Evolutionary conservation across 2,113 vertebrate species (phyloP).

Genomic region (Cyphomyrus discorhynchus): DNA sequence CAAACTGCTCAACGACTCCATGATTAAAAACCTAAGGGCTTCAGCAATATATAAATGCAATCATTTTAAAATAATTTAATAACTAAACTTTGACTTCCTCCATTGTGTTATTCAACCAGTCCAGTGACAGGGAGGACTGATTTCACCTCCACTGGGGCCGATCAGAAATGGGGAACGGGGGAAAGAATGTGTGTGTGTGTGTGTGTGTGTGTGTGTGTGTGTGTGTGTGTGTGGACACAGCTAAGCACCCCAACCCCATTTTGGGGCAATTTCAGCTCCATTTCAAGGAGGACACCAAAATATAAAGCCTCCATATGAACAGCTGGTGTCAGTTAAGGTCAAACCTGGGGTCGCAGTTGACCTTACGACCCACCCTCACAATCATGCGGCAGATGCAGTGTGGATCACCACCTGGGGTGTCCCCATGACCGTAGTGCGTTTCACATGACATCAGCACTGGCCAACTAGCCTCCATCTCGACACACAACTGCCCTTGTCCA

Average conservation of each 20-base stretch:
- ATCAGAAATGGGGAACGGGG: background rate
- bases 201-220: background rate
- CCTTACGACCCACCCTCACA: background rate
- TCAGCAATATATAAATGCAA: background rate
- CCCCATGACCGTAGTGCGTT: background rate
- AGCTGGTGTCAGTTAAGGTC: background rate
- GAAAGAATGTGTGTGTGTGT: background rate
- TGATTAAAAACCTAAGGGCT: background rate
- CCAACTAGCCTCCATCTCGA: background rate
- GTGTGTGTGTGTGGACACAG: background rate
- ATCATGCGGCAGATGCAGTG: background rate
- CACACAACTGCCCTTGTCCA: background rate
- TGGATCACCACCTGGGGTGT: background rate
- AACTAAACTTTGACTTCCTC: background rate
- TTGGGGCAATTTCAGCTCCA: background rate
- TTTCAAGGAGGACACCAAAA: background rate
- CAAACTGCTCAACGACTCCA: background rate
- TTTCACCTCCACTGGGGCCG: background rate
- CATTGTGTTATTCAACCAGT: background rate
- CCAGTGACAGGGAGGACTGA: background rate
- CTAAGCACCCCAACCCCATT: background rate
- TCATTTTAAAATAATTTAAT: background rate
- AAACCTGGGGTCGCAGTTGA: background rate
- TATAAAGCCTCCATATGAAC: background rate
- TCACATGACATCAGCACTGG: background rate